Conservation (phyloP, 64 coral and sea anemone species). For the Pocillopora damicornis region DNA sequence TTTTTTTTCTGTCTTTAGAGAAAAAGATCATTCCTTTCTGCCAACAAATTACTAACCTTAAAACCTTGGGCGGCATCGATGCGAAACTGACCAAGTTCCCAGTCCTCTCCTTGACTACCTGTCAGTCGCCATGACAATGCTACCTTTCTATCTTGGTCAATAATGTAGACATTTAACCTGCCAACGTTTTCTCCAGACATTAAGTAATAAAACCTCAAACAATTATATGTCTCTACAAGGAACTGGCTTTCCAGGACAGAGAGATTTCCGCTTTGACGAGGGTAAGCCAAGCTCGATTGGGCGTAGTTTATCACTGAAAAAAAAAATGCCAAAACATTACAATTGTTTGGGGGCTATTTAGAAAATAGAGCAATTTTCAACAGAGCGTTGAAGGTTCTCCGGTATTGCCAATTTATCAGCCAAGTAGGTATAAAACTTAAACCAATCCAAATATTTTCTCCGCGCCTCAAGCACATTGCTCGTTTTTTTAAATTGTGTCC, state of each 20-base stretch:
- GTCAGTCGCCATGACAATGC: slow-evolving; percentile 33
- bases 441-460: no score
- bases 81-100: slow-evolving; percentile 19
- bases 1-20: background rate
- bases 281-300: slow-evolving; percentile 32
- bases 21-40: background rate
- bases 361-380: no score
- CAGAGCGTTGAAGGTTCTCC: no score
- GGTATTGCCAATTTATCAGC: no score
- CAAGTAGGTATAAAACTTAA: no score
- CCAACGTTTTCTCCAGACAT: slow-evolving; percentile 40
- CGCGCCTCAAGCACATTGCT: no score
- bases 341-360: no score
- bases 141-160: background rate
- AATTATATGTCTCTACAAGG: slow-evolving; percentile 15
- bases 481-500: no score
- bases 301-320: background rate
- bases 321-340: background rate
- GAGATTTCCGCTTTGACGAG: slow-evolving; percentile 8
- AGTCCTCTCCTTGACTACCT: slow-evolving; percentile 26
- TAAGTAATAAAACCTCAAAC: slow-evolving; percentile 28
- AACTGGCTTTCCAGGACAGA: slow-evolving; percentile 18
- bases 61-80: background rate
- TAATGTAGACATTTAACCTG: slow-evolving; percentile 32
- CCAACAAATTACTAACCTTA: background rate